A percentile compares a stretch with the other conserved stretches of the same genome.
Conservation (phyloP, 2,797 vertebrate species). For the Acipenser ruthenus region DNA sequence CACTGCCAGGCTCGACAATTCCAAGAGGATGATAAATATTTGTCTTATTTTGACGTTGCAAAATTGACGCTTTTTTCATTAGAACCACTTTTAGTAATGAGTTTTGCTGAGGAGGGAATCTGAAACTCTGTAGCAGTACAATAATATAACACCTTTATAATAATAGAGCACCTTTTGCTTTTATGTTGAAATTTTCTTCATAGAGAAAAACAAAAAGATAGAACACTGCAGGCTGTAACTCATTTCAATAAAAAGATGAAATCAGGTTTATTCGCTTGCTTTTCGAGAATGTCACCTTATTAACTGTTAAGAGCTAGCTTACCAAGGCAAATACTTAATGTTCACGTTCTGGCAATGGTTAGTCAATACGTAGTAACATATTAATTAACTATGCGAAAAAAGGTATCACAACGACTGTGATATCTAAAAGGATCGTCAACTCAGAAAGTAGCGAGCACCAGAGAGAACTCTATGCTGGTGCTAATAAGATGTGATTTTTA, state of each 20-base stretch:
- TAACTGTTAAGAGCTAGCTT: no score
- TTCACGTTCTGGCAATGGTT: no score
- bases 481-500: no score
- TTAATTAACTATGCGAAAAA: no score
- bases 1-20: constrained; percentile 12
- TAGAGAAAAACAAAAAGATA: not conserved
- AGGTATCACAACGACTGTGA: no score
- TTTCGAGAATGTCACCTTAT: no score
- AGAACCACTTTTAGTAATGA: constrained; percentile 15
- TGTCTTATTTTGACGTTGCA: constrained; percentile 18
- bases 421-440: no score
- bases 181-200: constrained; percentile 5
- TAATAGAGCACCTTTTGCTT: not conserved
- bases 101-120: not conserved
- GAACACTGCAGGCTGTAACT: not conserved
- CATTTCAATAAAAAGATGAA: constrained; percentile 1
- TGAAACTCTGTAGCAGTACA: not conserved
- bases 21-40: constrained; percentile 18
- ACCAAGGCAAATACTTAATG: no score
- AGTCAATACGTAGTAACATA: no score
- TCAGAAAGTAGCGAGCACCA: no score
- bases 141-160: constrained; percentile 4
- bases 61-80: constrained; percentile 19
- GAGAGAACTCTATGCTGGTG: no score
- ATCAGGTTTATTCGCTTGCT: no score